Conservation (phyloP, 1,140 invertebrate genomes). For the Chironomus tepperi region DNA sequence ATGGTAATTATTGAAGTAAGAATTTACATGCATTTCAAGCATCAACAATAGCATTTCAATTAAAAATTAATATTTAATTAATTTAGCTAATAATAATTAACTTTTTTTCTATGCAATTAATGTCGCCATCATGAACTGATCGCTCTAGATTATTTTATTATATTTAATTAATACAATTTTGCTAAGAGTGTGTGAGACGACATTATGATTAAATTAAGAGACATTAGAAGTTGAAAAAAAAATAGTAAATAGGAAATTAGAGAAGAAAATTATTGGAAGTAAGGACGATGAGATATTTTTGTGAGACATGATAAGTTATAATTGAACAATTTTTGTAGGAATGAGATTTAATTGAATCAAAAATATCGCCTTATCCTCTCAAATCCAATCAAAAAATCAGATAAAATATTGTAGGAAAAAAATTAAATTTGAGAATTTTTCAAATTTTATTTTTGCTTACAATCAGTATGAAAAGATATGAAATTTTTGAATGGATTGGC, state of each 20-base stretch:
- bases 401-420: background rate
- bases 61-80: background rate
- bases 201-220: no score
- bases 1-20: no score
- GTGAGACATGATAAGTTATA: no score
- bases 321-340: no score
- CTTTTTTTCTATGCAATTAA: background rate
- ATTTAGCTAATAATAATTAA: background rate
- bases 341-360: background rate
- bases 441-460: background rate
- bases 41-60: background rate
- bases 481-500: background rate
- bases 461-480: background rate
- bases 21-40: no score
- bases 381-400: background rate
- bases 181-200: no score
- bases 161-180: no score
- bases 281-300: conserved; percentile 8
- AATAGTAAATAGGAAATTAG: no score
- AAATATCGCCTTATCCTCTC: conserved; percentile 18
- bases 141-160: no score
- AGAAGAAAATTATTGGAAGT: background rate
- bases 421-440: background rate
- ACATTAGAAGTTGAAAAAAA: no score
- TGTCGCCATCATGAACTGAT: background rate